phyloP scores from a whole-genome alignment of 2,888 invertebrate species.

The Volucella inanis region DNA sequence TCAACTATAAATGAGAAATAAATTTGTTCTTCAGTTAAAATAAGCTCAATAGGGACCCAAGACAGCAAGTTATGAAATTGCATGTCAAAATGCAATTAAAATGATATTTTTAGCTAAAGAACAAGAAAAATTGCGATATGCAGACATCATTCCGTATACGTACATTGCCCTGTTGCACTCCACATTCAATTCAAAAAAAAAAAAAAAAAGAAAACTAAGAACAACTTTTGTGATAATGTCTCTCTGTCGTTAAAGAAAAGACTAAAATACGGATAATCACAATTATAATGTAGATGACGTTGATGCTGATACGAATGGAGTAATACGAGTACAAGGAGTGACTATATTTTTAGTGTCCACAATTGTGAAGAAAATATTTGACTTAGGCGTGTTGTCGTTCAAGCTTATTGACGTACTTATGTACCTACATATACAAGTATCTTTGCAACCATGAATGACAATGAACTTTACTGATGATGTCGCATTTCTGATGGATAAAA shows the following conservation, averaged over 20 bases:
- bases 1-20: slow-evolving; percentile 35
- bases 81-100: slow-evolving; percentile 67
- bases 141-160: not conserved
- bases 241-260: slow-evolving; percentile 19
- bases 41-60: slow-evolving; percentile 28
- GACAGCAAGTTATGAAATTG: slow-evolving; percentile 42
- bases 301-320: slow-evolving; percentile 19
- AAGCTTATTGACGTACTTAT: slow-evolving; percentile 1
- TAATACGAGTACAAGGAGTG: not conserved
- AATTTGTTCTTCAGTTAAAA: slow-evolving; percentile 41
- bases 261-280: slow-evolving; percentile 31
- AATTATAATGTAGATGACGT: slow-evolving; percentile 41
- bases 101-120: slow-evolving; percentile 56
- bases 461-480: not conserved
- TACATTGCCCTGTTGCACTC: slow-evolving; percentile 25
- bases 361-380: slow-evolving; percentile 19
- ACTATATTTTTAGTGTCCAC: slow-evolving; percentile 42
- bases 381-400: not conserved
- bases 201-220: not conserved
- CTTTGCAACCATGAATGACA: not conserved
- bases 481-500: not conserved
- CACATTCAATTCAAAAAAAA: slow-evolving; percentile 4
- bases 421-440: too few species aligned
- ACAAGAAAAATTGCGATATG: slow-evolving; percentile 23
- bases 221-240: slow-evolving; percentile 12